These are phyloP conservation scores for Pristionchus japonicus DNA, from an alignment of 2,888 invertebrate genomes.

Conservation along the genomic window DNA sequence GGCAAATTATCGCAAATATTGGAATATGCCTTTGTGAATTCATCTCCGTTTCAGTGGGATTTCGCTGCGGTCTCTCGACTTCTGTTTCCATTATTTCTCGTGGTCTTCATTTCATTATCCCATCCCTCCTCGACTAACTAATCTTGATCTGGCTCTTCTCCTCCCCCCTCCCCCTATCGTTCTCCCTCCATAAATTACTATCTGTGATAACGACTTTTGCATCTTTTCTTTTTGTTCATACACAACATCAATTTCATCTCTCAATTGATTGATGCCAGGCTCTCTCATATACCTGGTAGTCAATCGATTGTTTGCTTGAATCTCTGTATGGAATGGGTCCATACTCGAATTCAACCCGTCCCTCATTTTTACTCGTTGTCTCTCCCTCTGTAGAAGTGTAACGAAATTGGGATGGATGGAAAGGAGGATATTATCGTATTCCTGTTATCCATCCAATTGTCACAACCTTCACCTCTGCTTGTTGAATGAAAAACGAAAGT, in stretches of 20 bases:
- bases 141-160: conserved; percentile 16
- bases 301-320: conserved; percentile 10
- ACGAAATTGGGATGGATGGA: neutral
- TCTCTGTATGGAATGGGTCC: conserved; percentile 27
- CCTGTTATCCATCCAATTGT: neutral
- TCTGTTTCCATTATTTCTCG: neutral
- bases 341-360: conserved; percentile 30
- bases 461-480: conserved; percentile 17
- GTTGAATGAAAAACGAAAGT: neutral
- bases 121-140: conserved; percentile 2
- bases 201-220: conserved; percentile 43
- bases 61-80: neutral
- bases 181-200: neutral
- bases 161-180: neutral
- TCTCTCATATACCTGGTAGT: neutral
- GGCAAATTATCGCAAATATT: neutral
- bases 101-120: neutral
- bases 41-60: neutral
- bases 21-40: too few species aligned
- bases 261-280: neutral
- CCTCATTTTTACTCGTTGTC: neutral
- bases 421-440: neutral
- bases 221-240: conserved; percentile 6
- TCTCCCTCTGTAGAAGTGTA: neutral
- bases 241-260: conserved; percentile 14